These are phyloP conservation scores for Aptenodytes patagonicus DNA, from an alignment of 2,113 vertebrate genomes.

Conservation along the genomic window DNA sequence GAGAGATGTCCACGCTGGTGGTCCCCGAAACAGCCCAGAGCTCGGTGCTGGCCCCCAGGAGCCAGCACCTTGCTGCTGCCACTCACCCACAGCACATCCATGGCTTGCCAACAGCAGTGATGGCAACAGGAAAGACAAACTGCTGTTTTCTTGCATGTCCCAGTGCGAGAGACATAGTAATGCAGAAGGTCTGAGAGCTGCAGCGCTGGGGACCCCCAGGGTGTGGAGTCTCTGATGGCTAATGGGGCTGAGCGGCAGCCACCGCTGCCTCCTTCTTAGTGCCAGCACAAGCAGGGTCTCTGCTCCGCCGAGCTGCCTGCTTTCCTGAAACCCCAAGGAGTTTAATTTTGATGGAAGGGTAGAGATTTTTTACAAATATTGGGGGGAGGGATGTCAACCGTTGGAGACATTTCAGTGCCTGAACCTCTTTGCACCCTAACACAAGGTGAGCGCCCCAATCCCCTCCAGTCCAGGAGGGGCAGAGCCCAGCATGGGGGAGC, in stretches of 20 bases:
- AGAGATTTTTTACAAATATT: neutral
- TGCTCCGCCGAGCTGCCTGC: neutral
- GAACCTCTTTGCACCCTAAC: neutral
- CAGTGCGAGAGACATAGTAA: accelerated
- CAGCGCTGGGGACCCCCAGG: accelerated
- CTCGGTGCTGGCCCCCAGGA: neutral
- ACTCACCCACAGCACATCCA: neutral
- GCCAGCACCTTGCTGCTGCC: neutral
- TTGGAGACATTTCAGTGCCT: neutral
- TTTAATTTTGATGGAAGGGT: neutral
- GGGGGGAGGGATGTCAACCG: neutral
- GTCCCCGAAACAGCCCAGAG: neutral
- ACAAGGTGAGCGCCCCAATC: neutral
- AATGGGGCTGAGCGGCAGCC: neutral
- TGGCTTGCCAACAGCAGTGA: neutral
- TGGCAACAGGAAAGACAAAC: neutral
- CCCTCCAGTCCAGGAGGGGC: neutral
- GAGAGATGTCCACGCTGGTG: neutral
- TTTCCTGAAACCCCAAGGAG: neutral
- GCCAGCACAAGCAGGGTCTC: neutral
- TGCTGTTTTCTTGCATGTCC: neutral
- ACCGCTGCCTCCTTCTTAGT: neutral
- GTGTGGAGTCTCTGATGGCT: neutral
- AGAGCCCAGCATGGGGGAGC: neutral
- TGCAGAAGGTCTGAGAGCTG: neutral